Percentiles rank a stretch among this genome's conserved stretches.
phyloP scores from a whole-genome alignment of 1,140 invertebrate species.

The Leptonema lineaticorne region DNA sequence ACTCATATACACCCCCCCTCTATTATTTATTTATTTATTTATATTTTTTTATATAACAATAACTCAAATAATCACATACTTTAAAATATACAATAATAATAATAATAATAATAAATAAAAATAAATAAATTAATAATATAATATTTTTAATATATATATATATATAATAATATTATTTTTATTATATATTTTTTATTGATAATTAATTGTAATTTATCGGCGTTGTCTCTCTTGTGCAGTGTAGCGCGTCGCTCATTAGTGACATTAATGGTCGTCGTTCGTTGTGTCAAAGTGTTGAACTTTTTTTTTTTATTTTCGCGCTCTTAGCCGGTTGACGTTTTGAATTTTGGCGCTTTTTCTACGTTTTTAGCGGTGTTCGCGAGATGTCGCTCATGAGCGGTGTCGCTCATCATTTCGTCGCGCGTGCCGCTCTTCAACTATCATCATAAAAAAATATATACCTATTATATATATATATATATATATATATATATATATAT shows the following conservation, averaged over 20 bases:
- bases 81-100: background rate
- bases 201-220: background rate
- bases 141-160: background rate
- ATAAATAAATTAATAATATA: background rate
- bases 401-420: no score
- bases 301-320: background rate
- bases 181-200: background rate
- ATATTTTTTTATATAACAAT: no score
- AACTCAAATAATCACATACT: background rate
- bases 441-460: no score
- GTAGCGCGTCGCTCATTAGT: background rate
- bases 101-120: background rate
- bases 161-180: background rate
- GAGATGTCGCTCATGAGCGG: conserved; percentile 24
- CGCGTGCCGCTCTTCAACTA: no score
- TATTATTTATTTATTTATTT: no score
- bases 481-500: no score
- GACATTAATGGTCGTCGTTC: background rate
- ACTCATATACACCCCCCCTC: no score
- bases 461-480: no score
- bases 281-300: background rate
- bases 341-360: background rate
- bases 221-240: background rate
- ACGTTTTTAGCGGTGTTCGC: background rate
- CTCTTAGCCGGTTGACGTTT: background rate